These are phyloP conservation scores for Nothoprocta pentlandii DNA, from an alignment of 2,113 vertebrate genomes.

Conservation along the genomic window DNA sequence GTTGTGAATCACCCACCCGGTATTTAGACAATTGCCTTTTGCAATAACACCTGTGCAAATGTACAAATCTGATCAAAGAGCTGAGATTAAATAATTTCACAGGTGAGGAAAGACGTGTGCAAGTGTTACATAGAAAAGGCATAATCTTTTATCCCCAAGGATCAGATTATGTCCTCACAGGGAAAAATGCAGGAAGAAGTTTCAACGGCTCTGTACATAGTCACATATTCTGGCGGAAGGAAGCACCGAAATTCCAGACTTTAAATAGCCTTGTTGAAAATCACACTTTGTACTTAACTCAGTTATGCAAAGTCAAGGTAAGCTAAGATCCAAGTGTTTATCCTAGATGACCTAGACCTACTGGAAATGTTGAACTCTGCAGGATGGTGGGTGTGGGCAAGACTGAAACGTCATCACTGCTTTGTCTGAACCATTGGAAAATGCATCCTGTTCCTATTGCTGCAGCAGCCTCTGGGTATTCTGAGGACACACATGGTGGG, in stretches of 20 bases:
- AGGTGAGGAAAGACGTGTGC: background rate
- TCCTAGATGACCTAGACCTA: background rate
- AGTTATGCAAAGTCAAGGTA: background rate
- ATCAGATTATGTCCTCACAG: background rate
- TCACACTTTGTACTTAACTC: background rate
- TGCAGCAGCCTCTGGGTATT: conserved; percentile 8
- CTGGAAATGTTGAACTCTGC: background rate
- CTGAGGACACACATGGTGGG: background rate
- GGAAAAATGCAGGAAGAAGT: background rate
- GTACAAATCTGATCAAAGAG: background rate
- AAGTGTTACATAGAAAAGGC: background rate
- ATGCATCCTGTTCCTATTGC: conserved; percentile 45
- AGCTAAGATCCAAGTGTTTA: background rate
- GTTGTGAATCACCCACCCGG: background rate
- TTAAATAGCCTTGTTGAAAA: background rate
- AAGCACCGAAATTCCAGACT: background rate
- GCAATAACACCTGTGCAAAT: rapidly evolving
- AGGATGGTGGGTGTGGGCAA: background rate
- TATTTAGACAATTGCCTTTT: background rate
- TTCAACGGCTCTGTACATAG: rapidly evolving
- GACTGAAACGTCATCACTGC: background rate
- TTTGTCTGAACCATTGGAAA: conserved; percentile 41
- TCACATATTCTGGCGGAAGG: background rate
- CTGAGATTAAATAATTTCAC: background rate
- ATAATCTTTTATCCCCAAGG: background rate